Evolutionary conservation across 2,888 invertebrate genomes (phyloP).

Genomic region (Podabrus alpinus): DNA sequence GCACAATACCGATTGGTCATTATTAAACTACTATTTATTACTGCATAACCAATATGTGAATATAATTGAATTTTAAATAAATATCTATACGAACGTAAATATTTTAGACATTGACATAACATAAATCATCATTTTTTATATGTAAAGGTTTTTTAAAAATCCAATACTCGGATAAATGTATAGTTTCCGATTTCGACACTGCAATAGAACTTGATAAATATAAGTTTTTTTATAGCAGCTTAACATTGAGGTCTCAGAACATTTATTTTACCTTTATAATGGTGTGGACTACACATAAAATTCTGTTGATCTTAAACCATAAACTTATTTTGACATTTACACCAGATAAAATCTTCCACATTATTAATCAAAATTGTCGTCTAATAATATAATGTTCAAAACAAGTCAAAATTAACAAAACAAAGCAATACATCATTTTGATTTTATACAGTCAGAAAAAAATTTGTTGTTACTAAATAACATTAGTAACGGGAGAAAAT

Average conservation of each 20-base stretch:
- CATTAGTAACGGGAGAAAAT: neutral
- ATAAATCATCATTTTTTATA: neutral
- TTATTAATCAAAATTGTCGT: neutral
- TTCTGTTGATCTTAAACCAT: neutral
- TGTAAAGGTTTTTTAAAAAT: neutral
- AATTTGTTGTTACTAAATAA: neutral
- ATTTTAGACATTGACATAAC: neutral
- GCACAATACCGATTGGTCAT: too few species aligned
- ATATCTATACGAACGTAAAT: neutral
- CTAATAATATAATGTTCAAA: neutral
- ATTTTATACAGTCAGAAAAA: neutral
- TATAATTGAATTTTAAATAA: neutral
- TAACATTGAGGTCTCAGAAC: neutral
- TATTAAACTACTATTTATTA: too few species aligned
- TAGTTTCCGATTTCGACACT: constrained; percentile 3
- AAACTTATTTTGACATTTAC: neutral
- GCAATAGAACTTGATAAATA: constrained; percentile 2
- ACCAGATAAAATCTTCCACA: neutral
- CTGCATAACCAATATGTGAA: neutral
- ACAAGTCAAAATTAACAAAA: neutral
- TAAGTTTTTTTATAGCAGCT: neutral
- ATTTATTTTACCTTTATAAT: neutral
- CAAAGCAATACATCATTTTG: neutral
- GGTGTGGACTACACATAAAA: neutral
- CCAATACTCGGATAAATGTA: neutral